Percentiles rank a stretch among this genome's conserved stretches.
These are phyloP conservation scores for Condylura cristata DNA, from an alignment of 2,113 vertebrate genomes.

Conservation along the genomic window DNA sequence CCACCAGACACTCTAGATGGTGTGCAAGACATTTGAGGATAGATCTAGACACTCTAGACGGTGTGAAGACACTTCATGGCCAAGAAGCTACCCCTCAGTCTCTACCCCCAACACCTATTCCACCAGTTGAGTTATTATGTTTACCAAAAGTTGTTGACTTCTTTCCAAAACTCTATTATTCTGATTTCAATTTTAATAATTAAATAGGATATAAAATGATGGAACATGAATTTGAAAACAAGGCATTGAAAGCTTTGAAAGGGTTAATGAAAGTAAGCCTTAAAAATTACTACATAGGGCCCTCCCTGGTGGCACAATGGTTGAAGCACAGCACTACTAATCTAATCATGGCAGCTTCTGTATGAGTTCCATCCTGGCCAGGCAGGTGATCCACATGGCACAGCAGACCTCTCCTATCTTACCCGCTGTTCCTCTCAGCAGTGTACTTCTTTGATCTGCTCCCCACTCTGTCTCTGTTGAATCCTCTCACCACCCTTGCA, in stretches of 20 bases:
- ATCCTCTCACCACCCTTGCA: too few relatives aligned
- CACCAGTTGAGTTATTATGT: not conserved
- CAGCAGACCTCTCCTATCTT: too few relatives aligned
- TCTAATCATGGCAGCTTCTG: too few relatives aligned
- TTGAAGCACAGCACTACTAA: too few relatives aligned
- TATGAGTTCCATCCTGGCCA: too few relatives aligned
- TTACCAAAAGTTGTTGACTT: not conserved
- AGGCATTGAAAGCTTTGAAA: not conserved
- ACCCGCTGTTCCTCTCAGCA: too few relatives aligned
- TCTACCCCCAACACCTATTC: not conserved
- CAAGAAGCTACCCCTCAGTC: not conserved
- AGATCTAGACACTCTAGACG: not conserved
- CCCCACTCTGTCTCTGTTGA: too few relatives aligned
- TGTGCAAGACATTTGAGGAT: too few relatives aligned
- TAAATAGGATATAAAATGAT: constrained; percentile 2
- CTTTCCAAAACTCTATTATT: not conserved
- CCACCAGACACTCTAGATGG: not conserved
- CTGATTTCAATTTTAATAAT: not conserved
- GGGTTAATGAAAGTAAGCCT: not conserved
- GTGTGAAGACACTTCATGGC: not conserved
- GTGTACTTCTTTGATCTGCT: too few relatives aligned
- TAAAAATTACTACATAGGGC: not conserved
- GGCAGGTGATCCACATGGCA: too few relatives aligned
- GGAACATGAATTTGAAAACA: constrained; percentile 4
- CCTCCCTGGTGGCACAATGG: too few relatives aligned